Conservation (phyloP, 2,797 vertebrate genomes). For the Aeoliscus strigatus region DNA sequence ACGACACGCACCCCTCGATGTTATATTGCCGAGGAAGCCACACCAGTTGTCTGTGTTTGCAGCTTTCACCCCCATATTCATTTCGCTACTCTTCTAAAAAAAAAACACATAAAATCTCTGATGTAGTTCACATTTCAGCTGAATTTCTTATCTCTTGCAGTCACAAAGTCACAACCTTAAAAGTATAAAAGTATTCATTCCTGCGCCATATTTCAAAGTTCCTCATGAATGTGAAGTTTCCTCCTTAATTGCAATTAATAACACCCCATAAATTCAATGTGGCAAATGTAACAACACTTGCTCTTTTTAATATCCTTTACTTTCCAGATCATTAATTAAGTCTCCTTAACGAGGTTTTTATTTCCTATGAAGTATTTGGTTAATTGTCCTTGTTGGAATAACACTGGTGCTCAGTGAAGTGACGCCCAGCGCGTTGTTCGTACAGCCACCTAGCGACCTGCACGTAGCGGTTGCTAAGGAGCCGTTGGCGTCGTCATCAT, state of each 20-base stretch:
- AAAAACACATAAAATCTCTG: no score
- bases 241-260: constrained; percentile 20
- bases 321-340: constrained; percentile 56
- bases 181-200: no score
- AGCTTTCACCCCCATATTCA: no score
- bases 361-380: constrained; percentile 39
- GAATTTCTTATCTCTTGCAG: no score
- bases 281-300: constrained; percentile 15
- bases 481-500: constrained; percentile 2
- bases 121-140: no score
- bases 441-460: constrained; percentile 25
- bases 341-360: constrained; percentile 48
- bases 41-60: no score
- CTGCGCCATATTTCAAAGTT: no score
- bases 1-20: constrained; percentile 22
- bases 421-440: constrained; percentile 39
- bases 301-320: constrained; percentile 51
- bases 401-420: constrained; percentile 31
- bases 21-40: constrained; percentile 15
- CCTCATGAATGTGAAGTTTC: constrained; percentile 13
- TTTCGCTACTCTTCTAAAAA: no score
- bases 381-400: constrained; percentile 50
- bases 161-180: no score
- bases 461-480: constrained; percentile 3
- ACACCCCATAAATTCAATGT: constrained; percentile 28